phyloP scores from a whole-genome alignment of 2,888 invertebrate species.

The Campopleginae sp. region DNA sequence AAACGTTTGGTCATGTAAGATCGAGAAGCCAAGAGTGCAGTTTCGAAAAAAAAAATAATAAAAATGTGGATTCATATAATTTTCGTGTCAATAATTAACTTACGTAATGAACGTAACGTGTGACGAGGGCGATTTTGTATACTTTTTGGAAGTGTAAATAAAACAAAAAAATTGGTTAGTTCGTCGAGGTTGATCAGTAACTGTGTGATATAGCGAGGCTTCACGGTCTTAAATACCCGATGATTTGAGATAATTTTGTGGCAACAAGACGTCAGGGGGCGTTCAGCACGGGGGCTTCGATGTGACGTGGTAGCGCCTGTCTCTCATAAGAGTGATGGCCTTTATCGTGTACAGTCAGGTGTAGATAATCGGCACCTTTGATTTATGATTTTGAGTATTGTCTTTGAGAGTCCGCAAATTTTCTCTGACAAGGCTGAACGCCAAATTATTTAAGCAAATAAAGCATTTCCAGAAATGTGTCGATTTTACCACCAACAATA shows the following conservation, averaged over 20 bases:
- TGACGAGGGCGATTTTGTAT: not conserved
- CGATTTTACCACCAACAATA: not conserved
- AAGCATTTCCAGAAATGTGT: not conserved
- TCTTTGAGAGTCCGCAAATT: not conserved
- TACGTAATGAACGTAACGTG: not conserved
- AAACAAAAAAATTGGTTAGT: not conserved
- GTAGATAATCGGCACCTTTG: not conserved
- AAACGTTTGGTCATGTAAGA: not conserved
- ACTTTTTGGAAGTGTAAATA: not conserved
- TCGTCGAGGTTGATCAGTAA: not conserved
- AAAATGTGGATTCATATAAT: not conserved
- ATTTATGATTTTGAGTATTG: not conserved
- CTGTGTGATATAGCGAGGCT: not conserved
- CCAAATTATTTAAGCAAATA: not conserved
- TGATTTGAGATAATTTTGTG: not conserved
- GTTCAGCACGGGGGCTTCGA: not conserved
- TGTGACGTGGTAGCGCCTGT: not conserved
- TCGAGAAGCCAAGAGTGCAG: not conserved
- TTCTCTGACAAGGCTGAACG: not conserved
- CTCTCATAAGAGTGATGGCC: not conserved
- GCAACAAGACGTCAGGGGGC: too few species aligned
- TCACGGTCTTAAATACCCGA: conserved; percentile 1
- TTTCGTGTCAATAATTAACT: not conserved
- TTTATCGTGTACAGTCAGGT: not conserved
- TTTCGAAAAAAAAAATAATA: not conserved